Percentiles rank a stretch among this genome's conserved stretches.
Evolutionary conservation across 2,113 vertebrate species (phyloP).

Genomic region (Psilopsiagon aurifrons): DNA sequence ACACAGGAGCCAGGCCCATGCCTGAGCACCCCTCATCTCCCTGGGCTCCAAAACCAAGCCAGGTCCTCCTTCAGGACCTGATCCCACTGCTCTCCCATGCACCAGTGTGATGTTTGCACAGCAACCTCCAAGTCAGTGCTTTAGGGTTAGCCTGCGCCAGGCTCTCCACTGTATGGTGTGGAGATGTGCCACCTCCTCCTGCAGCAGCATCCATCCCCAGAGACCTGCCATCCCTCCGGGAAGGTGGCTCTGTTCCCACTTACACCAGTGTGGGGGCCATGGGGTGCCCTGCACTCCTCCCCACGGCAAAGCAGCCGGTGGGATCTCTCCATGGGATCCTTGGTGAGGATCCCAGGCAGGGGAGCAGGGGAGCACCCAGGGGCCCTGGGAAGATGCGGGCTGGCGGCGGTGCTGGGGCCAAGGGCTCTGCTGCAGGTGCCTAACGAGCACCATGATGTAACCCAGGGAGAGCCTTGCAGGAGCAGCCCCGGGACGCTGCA

Average conservation of each 20-base stretch:
- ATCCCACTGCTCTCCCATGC: not conserved
- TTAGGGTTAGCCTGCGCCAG: not conserved
- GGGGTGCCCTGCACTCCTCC: not conserved
- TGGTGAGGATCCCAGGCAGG: not conserved
- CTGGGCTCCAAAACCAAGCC: not conserved
- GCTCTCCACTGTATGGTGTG: not conserved
- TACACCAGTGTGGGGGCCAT: not conserved
- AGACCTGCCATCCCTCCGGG: not conserved
- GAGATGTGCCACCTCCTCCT: not conserved
- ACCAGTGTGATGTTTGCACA: too few species aligned
- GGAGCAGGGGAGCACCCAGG: not conserved
- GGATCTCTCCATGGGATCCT: not conserved
- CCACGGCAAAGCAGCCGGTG: not conserved
- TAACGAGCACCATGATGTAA: constrained; percentile 56
- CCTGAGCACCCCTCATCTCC: not conserved
- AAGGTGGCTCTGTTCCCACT: not conserved
- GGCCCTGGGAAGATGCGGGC: not conserved
- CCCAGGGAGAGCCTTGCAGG: not conserved
- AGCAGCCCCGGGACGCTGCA: not conserved
- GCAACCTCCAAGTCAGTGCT: not conserved
- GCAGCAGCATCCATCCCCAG: not conserved
- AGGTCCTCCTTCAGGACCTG: not conserved
- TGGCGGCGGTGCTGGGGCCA: too few species aligned
- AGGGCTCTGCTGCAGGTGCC: not conserved
- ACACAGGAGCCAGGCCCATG: not conserved